Percentiles rank a stretch among this genome's conserved stretches.
phyloP scores from a whole-genome alignment of 2,888 invertebrate genomes.

The Stenolophus ochropezus region DNA sequence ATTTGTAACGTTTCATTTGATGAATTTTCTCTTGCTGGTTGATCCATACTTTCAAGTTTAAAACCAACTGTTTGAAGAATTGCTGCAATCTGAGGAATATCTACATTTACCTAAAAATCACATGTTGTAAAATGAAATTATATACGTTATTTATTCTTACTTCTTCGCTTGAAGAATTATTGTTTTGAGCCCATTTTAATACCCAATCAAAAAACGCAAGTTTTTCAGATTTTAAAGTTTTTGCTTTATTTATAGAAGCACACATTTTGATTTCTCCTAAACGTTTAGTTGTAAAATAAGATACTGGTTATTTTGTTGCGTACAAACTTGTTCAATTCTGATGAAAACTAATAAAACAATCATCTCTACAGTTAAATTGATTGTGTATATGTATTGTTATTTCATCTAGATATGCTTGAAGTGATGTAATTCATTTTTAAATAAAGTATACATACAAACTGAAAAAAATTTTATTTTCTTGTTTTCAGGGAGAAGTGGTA shows the following conservation, averaged over 20 bases:
- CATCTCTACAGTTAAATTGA: not conserved
- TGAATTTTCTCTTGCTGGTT: constrained; percentile 60
- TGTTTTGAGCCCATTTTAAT: constrained; percentile 33
- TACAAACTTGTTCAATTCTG: not conserved
- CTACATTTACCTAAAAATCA: constrained; percentile 54
- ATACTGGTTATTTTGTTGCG: not conserved
- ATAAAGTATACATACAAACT: not conserved
- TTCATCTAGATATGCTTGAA: not conserved
- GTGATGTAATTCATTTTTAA: not conserved
- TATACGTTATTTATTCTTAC: constrained; percentile 26
- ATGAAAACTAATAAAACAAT: not conserved
- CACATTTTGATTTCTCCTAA: not conserved
- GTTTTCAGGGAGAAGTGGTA: not conserved
- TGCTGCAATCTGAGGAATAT: constrained; percentile 67
- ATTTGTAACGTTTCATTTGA: constrained; percentile 60
- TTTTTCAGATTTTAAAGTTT: constrained; percentile 39
- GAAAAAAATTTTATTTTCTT: too few species aligned
- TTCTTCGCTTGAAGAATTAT: constrained; percentile 3
- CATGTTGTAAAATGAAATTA: not conserved
- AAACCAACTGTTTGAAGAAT: constrained; percentile 69
- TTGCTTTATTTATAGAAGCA: not conserved
- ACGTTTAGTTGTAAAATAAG: not conserved
- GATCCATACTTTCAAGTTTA: constrained; percentile 67
- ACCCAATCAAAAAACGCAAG: constrained; percentile 31
- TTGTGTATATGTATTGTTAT: not conserved